phyloP scores from a whole-genome alignment of 2,797 vertebrate genomes.

The Echiichthys vipera region DNA sequence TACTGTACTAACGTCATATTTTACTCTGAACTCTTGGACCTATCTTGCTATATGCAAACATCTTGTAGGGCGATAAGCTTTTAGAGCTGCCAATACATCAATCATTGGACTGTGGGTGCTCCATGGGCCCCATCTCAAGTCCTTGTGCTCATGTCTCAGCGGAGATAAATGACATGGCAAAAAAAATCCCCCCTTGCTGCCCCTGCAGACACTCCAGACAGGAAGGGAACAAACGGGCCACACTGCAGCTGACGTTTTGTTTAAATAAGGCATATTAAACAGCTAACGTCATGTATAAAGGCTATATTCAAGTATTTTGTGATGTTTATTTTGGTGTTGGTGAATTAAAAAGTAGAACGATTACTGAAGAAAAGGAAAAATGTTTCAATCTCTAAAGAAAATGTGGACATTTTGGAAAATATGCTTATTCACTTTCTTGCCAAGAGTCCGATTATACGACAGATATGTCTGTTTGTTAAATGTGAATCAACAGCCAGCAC shows the following conservation, averaged over 20 bases:
- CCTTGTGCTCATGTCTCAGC: conserved; percentile 56
- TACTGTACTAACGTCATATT: conserved; percentile 7
- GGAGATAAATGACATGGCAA: conserved; percentile 76
- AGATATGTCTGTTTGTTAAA: not conserved
- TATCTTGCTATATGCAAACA: conserved; percentile 12
- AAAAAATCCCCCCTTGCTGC: conserved; percentile 34
- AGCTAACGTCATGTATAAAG: conserved; percentile 18
- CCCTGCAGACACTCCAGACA: conserved; percentile 46
- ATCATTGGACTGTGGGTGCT: conserved; percentile 30
- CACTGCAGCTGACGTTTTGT: conserved; percentile 43
- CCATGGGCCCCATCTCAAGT: conserved; percentile 45
- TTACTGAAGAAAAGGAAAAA: not conserved
- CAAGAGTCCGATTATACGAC: not conserved
- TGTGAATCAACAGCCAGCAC: conserved; percentile 8
- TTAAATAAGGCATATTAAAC: conserved; percentile 46
- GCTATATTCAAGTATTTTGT: not conserved
- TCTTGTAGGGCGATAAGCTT: conserved; percentile 24
- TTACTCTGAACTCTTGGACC: conserved; percentile 23
- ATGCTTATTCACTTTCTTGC: not conserved
- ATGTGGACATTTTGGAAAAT: not conserved
- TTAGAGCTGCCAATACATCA: conserved; percentile 27
- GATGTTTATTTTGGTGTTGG: conserved; percentile 9
- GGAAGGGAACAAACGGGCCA: conserved; percentile 57
- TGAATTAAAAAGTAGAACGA: not conserved
- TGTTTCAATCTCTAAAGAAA: not conserved